Percentiles rank a stretch among this genome's conserved stretches.
Conservation (phyloP, 1,140 invertebrate species). For the Galendromus occidentalis region DNA sequence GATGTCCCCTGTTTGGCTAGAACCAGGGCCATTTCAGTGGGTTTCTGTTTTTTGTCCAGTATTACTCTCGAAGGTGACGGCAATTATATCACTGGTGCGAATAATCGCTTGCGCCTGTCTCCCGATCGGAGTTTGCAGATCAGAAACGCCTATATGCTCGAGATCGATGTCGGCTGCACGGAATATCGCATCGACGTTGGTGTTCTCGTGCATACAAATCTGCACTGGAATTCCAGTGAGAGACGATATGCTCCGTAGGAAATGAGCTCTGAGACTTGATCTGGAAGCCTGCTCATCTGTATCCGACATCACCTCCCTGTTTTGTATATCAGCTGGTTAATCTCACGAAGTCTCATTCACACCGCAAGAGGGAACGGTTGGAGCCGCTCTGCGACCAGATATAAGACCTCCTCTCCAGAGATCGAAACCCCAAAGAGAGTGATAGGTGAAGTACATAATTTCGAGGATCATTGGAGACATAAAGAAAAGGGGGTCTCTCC, state of each 20-base stretch:
- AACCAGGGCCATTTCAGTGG: background rate
- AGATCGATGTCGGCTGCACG: constrained; percentile 24
- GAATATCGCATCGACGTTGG: constrained; percentile 12
- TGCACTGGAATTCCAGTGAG: too few species aligned
- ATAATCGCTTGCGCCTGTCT: constrained; percentile 25
- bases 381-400: too few species aligned
- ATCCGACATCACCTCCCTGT: background rate
- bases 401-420: too few species aligned
- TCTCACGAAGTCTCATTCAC: too few species aligned
- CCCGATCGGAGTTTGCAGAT: constrained; percentile 27
- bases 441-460: too few species aligned
- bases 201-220: too few species aligned
- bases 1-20: background rate
- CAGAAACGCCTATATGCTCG: constrained; percentile 23
- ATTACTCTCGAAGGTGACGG: constrained; percentile 17
- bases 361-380: too few species aligned
- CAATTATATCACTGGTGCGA: constrained; percentile 25
- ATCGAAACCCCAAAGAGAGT: too few species aligned
- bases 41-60: background rate
- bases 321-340: too few species aligned
- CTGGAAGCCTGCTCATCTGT: background rate
- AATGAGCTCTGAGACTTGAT: background rate
- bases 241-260: background rate
- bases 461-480: too few species aligned
- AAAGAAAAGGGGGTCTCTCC: too few species aligned